Evolutionary conservation across 1,140 invertebrate species (phyloP), one percentile per base, ranked within the genome.

Genomic region (Odontomachus brunneus): DNA sequence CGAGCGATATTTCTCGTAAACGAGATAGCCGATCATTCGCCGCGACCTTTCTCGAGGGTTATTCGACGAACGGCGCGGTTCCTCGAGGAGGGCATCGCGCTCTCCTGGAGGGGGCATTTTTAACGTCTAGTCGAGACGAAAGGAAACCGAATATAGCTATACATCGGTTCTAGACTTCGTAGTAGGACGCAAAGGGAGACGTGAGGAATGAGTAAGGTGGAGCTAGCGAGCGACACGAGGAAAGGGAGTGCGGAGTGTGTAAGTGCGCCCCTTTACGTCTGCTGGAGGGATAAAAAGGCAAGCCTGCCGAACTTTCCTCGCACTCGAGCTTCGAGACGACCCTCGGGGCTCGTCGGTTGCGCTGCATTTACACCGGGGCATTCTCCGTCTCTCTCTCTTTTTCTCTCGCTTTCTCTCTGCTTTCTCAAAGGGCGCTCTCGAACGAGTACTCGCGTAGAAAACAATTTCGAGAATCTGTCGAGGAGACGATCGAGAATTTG

Each of bases 201-300:
- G 57, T 15, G 12, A 63, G 53, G 53, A 62, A 55, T 11, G 66
- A 19, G 66, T 73, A 26, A 44, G 82, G 22, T 17, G 71, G 51
- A 53, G 29, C 22, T 69, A 59, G 73, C 71, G 82, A 74, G 78
- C 65, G 74, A 71, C 60, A 72, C 24, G 84, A 66, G 44, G 65
- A 57, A 48, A 57, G 49, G 83, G 78, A 63, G 38, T 59, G 63
- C 84, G 82, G 85, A 84, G 66, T 87, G 76, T 84, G 72, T 73
- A 76, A 88, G 86, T 88, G 75, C 85, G 86, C 82, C 83, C 86
- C 76, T 88, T 88, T 88, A 81, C 86, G 85, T 88, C 86, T 88
- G 83, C 83, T 86, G 75, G 73, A 87, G 83, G 86, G 86, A 88
- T 88, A 88, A 88, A 88, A 88, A 87, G 86, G 75, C 83, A 84